Conservation (phyloP, 2,113 vertebrate genomes). For the Dipodomys merriami region DNA sequence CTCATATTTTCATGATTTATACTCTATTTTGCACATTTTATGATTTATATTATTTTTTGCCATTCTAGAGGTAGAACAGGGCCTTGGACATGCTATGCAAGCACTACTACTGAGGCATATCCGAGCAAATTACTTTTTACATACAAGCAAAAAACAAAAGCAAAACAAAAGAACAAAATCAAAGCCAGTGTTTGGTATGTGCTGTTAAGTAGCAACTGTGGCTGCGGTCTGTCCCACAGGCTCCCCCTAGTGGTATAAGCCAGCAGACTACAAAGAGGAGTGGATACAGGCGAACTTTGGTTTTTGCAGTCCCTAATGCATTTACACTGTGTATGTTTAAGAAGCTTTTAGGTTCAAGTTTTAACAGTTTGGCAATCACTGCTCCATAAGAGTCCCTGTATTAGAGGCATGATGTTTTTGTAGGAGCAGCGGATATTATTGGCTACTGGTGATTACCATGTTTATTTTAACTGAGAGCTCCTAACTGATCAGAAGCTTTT, state of each 20-base stretch:
- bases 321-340: background rate
- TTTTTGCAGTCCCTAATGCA: background rate
- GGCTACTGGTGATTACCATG: background rate
- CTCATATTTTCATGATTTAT: constrained; percentile 40
- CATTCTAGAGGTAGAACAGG: background rate
- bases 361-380: background rate
- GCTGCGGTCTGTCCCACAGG: background rate
- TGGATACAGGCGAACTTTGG: background rate
- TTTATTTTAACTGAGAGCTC: constrained; percentile 21
- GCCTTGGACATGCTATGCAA: background rate
- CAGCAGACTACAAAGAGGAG: background rate
- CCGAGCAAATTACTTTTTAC: background rate
- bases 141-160: background rate
- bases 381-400: background rate
- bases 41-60: background rate
- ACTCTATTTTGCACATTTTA: constrained; percentile 9
- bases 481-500: background rate
- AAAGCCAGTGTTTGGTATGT: background rate
- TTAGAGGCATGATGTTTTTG: background rate
- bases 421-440: background rate
- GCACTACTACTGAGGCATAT: background rate
- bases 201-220: background rate
- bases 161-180: background rate
- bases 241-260: background rate
- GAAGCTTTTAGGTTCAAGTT: background rate